These are phyloP conservation scores for Archips crataeganus DNA, from an alignment of 2,888 invertebrate genomes.

Conservation along the genomic window DNA sequence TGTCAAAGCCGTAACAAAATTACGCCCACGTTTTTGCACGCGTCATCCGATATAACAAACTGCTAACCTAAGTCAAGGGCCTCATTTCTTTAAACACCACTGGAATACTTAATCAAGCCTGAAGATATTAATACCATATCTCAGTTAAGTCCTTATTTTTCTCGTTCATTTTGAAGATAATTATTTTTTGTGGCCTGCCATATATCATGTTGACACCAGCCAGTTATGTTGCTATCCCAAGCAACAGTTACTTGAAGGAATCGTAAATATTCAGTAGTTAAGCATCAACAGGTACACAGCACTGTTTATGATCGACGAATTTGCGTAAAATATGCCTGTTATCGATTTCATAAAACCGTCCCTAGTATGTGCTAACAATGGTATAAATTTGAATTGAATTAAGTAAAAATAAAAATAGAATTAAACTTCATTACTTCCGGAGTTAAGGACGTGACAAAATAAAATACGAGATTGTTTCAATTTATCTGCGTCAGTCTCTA, in stretches of 20 bases:
- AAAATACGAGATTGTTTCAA: not conserved
- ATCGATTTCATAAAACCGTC: too few relatives aligned
- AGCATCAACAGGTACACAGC: too few relatives aligned
- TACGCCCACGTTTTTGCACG: constrained; percentile 12
- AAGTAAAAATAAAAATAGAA: not conserved
- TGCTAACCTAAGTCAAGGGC: constrained; percentile 13
- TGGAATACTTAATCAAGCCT: constrained; percentile 24
- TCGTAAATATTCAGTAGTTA: too few relatives aligned
- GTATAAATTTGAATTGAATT: not conserved
- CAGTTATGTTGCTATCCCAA: too few relatives aligned
- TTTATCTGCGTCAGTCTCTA: not conserved
- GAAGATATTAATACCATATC: constrained; percentile 18
- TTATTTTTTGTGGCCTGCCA: not conserved
- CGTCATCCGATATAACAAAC: constrained; percentile 35
- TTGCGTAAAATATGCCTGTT: too few relatives aligned
- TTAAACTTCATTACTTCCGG: not conserved
- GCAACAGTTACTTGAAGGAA: too few relatives aligned
- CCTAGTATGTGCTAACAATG: not conserved
- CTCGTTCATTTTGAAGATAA: not conserved
- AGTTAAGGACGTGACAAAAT: not conserved
- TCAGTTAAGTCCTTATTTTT: constrained; percentile 13
- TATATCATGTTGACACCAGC: not conserved
- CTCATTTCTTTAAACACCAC: constrained; percentile 23
- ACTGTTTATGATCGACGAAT: too few relatives aligned
- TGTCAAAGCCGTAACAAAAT: constrained; percentile 14